A percentile compares a stretch with the other conserved stretches of the same genome.
phyloP scores from a whole-genome alignment of 1,140 invertebrate genomes.

The Anastrepha obliqua region DNA sequence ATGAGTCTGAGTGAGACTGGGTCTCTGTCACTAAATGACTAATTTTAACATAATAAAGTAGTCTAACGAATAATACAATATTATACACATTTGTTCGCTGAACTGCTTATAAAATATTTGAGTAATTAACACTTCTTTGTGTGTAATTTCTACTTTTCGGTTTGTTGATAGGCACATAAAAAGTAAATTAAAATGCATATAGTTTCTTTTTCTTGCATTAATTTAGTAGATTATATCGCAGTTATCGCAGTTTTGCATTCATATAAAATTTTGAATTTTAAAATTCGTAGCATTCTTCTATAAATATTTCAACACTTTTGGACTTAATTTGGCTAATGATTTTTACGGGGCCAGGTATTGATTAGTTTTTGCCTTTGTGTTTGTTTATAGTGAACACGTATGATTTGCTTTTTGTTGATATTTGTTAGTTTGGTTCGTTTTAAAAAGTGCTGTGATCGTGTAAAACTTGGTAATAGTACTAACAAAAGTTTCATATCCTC shows the following conservation, averaged over 20 bases:
- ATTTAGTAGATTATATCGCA: neutral
- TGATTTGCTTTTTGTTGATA: neutral
- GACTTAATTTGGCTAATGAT: neutral
- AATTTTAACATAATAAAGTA: no score
- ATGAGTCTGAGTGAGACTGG: no score
- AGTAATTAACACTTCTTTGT: no score
- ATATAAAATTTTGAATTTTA: neutral
- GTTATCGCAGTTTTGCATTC: constrained; percentile 1
- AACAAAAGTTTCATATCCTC: no score
- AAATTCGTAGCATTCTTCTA: neutral
- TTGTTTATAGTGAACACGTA: neutral
- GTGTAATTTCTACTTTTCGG: neutral
- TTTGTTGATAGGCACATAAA: constrained; percentile 9
- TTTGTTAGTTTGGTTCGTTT: no score
- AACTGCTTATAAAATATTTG: no score
- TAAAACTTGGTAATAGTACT: neutral
- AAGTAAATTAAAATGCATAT: neutral
- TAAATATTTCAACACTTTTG: neutral
- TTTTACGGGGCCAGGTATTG: neutral
- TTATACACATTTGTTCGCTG: no score
- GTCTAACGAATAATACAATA: no score
- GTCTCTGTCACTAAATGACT: no score
- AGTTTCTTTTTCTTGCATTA: neutral
- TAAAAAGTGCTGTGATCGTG: neutral
- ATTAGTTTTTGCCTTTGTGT: neutral